Evolutionary conservation across 2,797 vertebrate genomes (phyloP).

Genomic region (Trachops cirrhosus): DNA sequence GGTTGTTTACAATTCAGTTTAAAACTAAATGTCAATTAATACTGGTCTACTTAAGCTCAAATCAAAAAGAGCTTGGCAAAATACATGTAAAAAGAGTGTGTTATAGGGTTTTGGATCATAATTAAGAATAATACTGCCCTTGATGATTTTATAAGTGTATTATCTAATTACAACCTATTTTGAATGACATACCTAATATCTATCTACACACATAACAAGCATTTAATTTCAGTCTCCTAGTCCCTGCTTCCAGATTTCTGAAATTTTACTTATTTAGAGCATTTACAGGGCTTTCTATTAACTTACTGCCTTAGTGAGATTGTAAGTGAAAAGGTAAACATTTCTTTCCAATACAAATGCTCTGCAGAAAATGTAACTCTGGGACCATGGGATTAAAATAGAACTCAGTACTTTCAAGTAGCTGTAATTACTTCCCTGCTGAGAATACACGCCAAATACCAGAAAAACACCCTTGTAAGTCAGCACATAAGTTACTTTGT

Average conservation of each 20-base stretch:
- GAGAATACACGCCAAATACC: neutral
- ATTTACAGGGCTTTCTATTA: neutral
- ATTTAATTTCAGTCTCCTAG: neutral
- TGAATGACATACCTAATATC: slow-evolving; percentile 43
- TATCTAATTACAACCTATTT: slow-evolving; percentile 41
- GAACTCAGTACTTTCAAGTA: slow-evolving; percentile 9
- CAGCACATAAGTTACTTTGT: neutral
- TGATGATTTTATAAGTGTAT: neutral
- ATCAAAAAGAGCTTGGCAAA: neutral
- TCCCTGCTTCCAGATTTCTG: slow-evolving; percentile 62
- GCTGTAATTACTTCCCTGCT: neutral
- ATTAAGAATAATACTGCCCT: neutral
- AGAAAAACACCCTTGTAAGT: neutral
- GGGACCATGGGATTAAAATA: neutral
- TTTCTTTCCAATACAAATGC: slow-evolving; percentile 32
- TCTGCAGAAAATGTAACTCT: slow-evolving; percentile 26
- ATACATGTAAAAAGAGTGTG: neutral
- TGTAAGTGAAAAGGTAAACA: slow-evolving; percentile 3
- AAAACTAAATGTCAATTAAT: neutral
- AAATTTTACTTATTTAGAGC: slow-evolving; percentile 51
- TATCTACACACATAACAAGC: neutral
- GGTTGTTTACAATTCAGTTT: neutral
- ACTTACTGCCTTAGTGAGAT: neutral
- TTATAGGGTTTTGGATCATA: neutral
- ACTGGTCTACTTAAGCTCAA: neutral